Conservation (phyloP, 2,113 vertebrate genomes). For the Myotis davidii region DNA sequence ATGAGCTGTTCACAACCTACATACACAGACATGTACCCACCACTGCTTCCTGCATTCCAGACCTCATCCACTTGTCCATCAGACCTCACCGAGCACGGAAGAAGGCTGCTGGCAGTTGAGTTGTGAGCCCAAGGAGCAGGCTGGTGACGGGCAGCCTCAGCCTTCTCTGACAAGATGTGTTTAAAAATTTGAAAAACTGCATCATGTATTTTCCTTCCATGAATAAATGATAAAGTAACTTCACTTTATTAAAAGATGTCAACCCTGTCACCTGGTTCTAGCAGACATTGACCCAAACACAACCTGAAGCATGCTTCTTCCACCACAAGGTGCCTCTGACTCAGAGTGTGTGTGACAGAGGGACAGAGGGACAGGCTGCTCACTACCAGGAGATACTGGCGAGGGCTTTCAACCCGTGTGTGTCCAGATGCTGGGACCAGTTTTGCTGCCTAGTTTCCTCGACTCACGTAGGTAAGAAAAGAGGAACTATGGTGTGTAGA, state of each 20-base stretch:
- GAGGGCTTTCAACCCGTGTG: not conserved
- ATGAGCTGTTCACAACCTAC: not conserved
- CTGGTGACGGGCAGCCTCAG: not conserved
- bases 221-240: not conserved
- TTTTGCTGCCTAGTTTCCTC: not conserved
- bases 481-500: not conserved
- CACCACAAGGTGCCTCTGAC: not conserved
- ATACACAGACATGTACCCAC: fast-evolving
- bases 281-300: constrained; percentile 1
- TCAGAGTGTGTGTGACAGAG: not conserved
- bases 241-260: constrained; percentile 25
- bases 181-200: not conserved
- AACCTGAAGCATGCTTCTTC: not conserved
- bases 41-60: not conserved
- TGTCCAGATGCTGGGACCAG: not conserved
- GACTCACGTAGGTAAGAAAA: not conserved
- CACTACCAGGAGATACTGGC: not conserved
- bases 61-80: fast-evolving
- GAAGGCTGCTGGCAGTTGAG: not conserved
- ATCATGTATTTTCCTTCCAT: not conserved
- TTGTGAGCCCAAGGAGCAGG: not conserved
- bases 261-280: constrained; percentile 3
- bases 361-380: not conserved
- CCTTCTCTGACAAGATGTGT: not conserved
- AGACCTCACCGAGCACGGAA: not conserved